Base-by-base conservation (phyloP, 1,140 invertebrate genomes). In the Bombus vancouverensis region DNA sequence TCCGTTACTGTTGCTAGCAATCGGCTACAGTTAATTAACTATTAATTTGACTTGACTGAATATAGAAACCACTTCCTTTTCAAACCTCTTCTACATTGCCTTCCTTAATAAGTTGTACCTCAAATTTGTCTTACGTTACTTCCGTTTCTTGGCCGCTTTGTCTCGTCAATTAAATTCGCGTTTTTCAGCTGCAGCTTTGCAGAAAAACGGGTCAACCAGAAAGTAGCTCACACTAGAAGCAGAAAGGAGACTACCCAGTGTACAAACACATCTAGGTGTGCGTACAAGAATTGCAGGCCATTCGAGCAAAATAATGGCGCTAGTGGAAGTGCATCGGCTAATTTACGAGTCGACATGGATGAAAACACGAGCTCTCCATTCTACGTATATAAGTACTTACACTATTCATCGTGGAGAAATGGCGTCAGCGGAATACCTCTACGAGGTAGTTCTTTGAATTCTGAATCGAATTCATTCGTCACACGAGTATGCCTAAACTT, bases 321-420 rank as follows among this genome's bases (percentile, higher is more conserved):
- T 12, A 15, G 42, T 53, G 32, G 42, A 80, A 80, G 8, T 37
- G 25, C 32, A 80, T 47, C 78, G 65, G 65, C 34, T 80, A 80
- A 80, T 80, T 70, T 80, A 70, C 32, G 42, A 53, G 42, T 39
- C 32, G 65, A 47, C 42, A 34, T 25, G 65, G 39, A 59, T 79
- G n/a, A 47, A 79, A 79, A 66, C 59, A 44, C 32, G 22, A 53
- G 10, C 32, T 8, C 62, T 22, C 2, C 32, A 70, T 37, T 47
- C 25, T 37, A 47, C 15, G 74, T 78, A 32, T 47, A 3, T 62
- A n/a, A 28, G 62, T 53, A 4, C 25, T 53, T 53, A 28, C 6
- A 22, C 37, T 34, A 77, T 77, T 62, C 37, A 65, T 42, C 57
- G 32, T 3, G 22, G 22, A 53, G 47, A 75, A 57, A 53, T 15